A percentile compares a stretch with the other conserved stretches of the same genome.
phyloP scores from a whole-genome alignment of 2,888 invertebrate genomes.

The Cerastoderma edule region DNA sequence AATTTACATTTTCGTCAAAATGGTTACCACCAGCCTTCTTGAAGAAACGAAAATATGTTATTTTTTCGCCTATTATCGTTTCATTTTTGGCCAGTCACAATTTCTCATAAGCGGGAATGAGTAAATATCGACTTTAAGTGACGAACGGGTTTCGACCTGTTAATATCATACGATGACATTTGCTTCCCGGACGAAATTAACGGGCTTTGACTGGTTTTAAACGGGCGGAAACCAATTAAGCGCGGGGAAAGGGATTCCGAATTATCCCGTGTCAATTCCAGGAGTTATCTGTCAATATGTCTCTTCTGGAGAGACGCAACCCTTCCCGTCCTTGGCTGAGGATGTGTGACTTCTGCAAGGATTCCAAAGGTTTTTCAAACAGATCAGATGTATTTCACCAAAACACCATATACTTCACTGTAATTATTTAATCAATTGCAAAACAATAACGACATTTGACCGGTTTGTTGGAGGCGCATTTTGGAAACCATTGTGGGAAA shows the following conservation, averaged over 20 bases:
- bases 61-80: no score
- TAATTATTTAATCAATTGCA: no score
- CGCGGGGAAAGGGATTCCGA: conserved; percentile 38
- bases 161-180: conserved; percentile 52
- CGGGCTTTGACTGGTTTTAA: conserved; percentile 36
- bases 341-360: background rate
- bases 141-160: conserved; percentile 36
- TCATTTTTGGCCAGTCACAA: no score
- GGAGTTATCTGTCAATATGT: conserved; percentile 39
- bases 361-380: no score
- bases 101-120: background rate
- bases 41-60: no score
- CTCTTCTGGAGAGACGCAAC: background rate
- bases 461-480: no score
- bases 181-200: conserved; percentile 33
- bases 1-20: no score
- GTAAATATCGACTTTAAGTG: background rate
- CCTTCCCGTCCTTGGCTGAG: background rate
- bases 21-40: no score
- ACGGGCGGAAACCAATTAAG: conserved; percentile 57
- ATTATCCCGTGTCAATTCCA: conserved; percentile 50
- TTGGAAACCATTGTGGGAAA: conserved; percentile 10
- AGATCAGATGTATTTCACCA: no score
- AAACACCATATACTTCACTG: no score
- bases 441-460: no score